Evolutionary conservation across 1,140 invertebrate species (phyloP).

Genomic region (Sinonovacula constricta): DNA sequence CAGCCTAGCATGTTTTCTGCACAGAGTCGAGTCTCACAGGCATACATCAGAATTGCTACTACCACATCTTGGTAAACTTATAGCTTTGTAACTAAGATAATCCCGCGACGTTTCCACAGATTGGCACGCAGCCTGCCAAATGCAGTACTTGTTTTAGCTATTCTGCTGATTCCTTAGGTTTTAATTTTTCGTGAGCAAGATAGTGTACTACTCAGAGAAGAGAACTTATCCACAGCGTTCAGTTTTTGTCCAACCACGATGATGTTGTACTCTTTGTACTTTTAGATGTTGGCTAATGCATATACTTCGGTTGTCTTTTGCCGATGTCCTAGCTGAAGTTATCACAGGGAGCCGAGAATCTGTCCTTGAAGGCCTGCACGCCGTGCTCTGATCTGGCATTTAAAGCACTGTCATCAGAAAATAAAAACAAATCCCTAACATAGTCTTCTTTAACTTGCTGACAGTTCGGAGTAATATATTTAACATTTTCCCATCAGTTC

Average conservation of each 20-base stretch:
- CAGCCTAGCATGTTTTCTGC: too few relatives aligned
- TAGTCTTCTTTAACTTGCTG: constrained; percentile 5
- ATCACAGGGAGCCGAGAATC: constrained; percentile 41
- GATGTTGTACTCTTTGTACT: too few relatives aligned
- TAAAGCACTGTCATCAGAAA: constrained; percentile 53
- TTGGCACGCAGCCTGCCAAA: constrained; percentile 16
- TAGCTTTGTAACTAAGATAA: background rate
- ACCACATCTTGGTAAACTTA: constrained; percentile 30
- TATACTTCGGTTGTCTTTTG: too few relatives aligned
- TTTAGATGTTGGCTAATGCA: too few relatives aligned
- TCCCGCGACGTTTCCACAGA: constrained; percentile 14
- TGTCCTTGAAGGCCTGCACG: constrained; percentile 46
- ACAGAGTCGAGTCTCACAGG: constrained; percentile 10
- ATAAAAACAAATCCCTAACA: constrained; percentile 36
- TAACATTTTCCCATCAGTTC: constrained; percentile 47
- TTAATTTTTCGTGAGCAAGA: too few relatives aligned
- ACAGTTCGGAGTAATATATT: constrained; percentile 36
- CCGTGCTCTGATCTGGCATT: constrained; percentile 42
- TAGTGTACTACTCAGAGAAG: constrained; percentile 35
- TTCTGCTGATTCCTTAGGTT: too few relatives aligned
- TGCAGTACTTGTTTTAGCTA: constrained; percentile 26
- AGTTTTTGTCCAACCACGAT: constrained; percentile 16
- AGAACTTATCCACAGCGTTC: constrained; percentile 30
- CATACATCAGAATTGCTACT: constrained; percentile 25
- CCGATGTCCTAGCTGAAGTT: too few relatives aligned